Conservation (phyloP, 2,113 vertebrate species). For the Cyphomyrus discorhynchus region DNA sequence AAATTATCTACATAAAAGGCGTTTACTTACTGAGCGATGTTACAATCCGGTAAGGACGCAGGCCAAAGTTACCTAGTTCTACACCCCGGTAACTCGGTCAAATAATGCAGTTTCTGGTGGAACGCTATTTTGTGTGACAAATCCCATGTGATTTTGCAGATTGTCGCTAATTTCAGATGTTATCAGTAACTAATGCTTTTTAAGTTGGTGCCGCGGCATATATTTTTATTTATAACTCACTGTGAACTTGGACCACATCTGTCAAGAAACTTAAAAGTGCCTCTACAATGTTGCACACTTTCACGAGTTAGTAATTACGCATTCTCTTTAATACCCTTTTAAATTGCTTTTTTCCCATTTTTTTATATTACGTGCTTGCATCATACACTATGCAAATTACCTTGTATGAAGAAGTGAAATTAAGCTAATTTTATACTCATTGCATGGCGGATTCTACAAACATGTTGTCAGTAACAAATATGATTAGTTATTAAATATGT, state of each 20-base stretch:
- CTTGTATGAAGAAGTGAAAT: neutral
- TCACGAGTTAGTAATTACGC: neutral
- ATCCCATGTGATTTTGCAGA: neutral
- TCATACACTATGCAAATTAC: neutral
- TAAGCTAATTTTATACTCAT: neutral
- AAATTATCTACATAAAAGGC: neutral
- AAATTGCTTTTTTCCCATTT: neutral
- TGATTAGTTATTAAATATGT: neutral
- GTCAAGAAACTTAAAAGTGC: slow-evolving; percentile 1
- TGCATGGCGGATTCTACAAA: neutral
- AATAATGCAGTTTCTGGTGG: neutral
- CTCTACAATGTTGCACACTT: neutral
- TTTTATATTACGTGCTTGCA: neutral
- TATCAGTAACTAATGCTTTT: neutral
- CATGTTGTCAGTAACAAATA: slow-evolving; percentile 3
- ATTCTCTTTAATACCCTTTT: neutral
- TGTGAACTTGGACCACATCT: neutral
- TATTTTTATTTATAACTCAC: neutral
- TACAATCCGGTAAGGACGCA: neutral
- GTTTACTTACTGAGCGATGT: neutral
- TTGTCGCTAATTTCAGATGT: neutral
- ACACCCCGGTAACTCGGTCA: neutral
- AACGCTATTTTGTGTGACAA: neutral
- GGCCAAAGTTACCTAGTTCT: neutral
- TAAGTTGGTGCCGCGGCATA: neutral